Evolutionary conservation across 1,140 invertebrate genomes (phyloP), one percentile per base, ranked within the genome.

Genomic region (Euglossa dilemma): DNA sequence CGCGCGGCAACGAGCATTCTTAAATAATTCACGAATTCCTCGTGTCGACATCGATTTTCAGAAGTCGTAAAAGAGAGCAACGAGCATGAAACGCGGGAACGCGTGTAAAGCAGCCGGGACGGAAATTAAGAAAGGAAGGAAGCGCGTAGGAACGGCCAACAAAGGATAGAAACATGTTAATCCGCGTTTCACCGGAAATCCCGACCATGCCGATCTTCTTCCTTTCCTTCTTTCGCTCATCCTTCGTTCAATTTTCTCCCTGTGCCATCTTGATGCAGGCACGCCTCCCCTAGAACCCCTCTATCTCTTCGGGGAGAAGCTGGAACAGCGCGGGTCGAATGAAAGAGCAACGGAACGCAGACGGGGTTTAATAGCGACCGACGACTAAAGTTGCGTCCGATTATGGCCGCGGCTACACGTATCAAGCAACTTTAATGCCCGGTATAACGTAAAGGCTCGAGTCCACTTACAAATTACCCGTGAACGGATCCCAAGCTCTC

Each of bases 1-100:
- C 83, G 83, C 69, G 75, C 56, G 80, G 78, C 89, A 91, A 90
- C 87, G 86, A 91, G 87, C 80, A 78, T 71, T 81, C 75, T 71
- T 91, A 67, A 91, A 91, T 91, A 86, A 87, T 91, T 90, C 86
- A 90, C 57, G 77, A 56, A 86, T 83, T 85, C 79, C 71, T 87
- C 80, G 88, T 89, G 87, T 88, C 87, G 85, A 89, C 87, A 89
- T 89, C 85, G 88, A 89, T 89, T 88, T 86, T 74, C 76, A 78
- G 78, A 84, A 88, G 83, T 82, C 78, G 83, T 83, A 83, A 83
- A 83, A 77, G 81, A 77, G 81, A 83, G 74, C 64, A 83, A 83
- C 81, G 81, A 71, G 74, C 81, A 43, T 64, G 64, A 59, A 82
- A 82, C 75, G 81, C 74, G 81, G 14, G 50, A 78, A 70, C 74